Base-by-base conservation (phyloP, 1,140 invertebrate species). In the Caenorhabditis remanei region DNA sequence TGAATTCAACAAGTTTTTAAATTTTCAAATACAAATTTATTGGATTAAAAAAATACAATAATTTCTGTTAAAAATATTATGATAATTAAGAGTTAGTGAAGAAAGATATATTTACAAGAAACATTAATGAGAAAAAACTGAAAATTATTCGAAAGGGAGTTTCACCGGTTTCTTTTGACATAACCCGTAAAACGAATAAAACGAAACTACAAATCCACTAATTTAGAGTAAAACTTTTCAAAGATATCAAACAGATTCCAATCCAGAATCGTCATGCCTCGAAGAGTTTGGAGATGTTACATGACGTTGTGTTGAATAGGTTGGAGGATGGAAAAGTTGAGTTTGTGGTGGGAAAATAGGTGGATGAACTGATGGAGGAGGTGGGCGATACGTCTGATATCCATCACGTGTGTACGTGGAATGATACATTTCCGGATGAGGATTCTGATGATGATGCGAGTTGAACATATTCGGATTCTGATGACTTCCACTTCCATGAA, bases 181-280 rank as follows among this genome's bases (percentile, higher is more conserved):
- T 24, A 50, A 79, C 71, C 71, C 71, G 71, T 79, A 50, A 24
- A 6, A 7, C 11, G 19, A 50, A 79, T 46, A 53, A 79, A 79
- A 79, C 71, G 46, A 79, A 79, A 53, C 71, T 79, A 79, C 13
- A 71, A 14, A 43, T 46, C 40, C 40, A 16, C 65, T 71, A 71
- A 71, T 19, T 71, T 11, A 67, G 11, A 40, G 40, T 11, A 32
- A 43, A 43, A 43, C 24, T 21, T n/a, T 19, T 19, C 3, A 21
- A 32, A 46, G 9, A 71, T 46, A 71, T 85, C 43, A 88, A 19
- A 88, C 87, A 58, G 87, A 88, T 55, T 88, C 87, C 43, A 88
- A 84, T 46, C 87, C 87, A 56, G 87, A 88, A 82, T 88, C 87
- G 61, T 88, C 83, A 46, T 85, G 58, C 41, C 67, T 65, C 9